Conservation (phyloP, 2,888 invertebrate genomes). For the Oligia fasciuncula region DNA sequence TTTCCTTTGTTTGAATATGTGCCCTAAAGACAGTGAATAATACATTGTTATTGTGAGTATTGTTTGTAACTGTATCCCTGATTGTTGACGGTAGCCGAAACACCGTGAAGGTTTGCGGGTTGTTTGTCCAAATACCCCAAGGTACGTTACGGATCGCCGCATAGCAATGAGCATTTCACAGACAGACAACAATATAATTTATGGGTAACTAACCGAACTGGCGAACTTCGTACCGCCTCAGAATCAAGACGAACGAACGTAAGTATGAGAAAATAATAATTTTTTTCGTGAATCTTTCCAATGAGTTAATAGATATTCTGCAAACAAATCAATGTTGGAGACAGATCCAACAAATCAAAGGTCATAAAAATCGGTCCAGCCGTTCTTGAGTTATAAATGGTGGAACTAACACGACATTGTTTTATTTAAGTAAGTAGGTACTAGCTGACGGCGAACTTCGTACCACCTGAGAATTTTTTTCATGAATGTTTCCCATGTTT, state of each 20-base stretch:
- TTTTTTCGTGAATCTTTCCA: no score
- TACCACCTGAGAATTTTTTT: no score
- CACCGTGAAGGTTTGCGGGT: constrained; percentile 63
- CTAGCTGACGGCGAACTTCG: no score
- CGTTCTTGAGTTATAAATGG: neutral
- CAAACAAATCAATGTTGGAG: neutral
- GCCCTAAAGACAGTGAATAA: constrained; percentile 54
- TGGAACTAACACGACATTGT: no score
- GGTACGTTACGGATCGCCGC: constrained; percentile 51
- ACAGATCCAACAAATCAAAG: neutral
- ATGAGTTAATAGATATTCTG: neutral
- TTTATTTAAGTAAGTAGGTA: no score
- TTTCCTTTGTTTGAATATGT: constrained; percentile 46
- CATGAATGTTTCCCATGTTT: no score
- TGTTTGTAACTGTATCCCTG: constrained; percentile 47
- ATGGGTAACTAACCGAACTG: no score
- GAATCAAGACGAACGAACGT: no score
- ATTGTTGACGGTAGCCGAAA: constrained; percentile 64
- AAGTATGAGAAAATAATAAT: no score
- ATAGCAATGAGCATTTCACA: constrained; percentile 54
- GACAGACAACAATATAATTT: constrained; percentile 9
- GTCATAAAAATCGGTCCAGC: neutral
- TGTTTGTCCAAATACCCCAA: constrained; percentile 66
- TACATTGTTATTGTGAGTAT: constrained; percentile 56
- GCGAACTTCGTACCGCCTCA: no score